A percentile compares a stretch with the other conserved stretches of the same genome.
Conservation (phyloP, 2,888 invertebrate genomes). For the Cynaeus angustus region DNA sequence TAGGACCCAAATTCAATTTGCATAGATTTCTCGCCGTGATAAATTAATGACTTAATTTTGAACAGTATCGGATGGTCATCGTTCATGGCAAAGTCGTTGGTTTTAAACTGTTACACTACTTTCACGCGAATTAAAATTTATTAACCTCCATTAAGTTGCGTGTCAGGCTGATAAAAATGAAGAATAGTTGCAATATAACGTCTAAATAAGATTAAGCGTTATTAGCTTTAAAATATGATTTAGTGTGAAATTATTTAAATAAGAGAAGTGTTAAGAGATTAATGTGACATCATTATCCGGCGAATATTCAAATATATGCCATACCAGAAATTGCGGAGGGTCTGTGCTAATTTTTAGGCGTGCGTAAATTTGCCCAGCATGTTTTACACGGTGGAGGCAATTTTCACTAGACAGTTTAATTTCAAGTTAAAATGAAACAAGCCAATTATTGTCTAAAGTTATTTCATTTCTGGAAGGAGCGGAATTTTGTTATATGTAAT, state of each 20-base stretch:
- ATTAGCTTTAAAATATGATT: slow-evolving; percentile 21
- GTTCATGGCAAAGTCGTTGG: no score
- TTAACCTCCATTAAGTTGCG: no score
- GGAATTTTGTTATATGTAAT: slow-evolving; percentile 26
- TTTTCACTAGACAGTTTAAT: slow-evolving; percentile 26
- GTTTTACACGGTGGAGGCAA: slow-evolving; percentile 23
- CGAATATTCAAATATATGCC: slow-evolving; percentile 12
- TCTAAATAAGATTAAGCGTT: slow-evolving; percentile 25
- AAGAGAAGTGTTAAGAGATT: slow-evolving; percentile 19
- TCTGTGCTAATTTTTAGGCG: slow-evolving; percentile 12
- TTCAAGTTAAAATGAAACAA: slow-evolving; percentile 6
- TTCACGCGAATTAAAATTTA: no score
- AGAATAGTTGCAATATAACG: background rate
- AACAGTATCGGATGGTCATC: no score
- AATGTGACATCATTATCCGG: slow-evolving; percentile 20
- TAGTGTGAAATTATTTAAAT: slow-evolving; percentile 21
- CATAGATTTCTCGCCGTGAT: no score
- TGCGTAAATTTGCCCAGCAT: slow-evolving; percentile 10
- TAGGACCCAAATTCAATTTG: no score
- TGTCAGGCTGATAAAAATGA: no score
- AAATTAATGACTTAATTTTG: no score
- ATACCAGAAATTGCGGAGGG: background rate
- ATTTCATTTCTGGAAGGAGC: slow-evolving; percentile 5
- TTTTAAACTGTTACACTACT: no score
- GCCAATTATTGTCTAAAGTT: slow-evolving; percentile 20